Conservation (phyloP, 2,797 vertebrate species). For the Microctenopoma stevenorrisi region DNA sequence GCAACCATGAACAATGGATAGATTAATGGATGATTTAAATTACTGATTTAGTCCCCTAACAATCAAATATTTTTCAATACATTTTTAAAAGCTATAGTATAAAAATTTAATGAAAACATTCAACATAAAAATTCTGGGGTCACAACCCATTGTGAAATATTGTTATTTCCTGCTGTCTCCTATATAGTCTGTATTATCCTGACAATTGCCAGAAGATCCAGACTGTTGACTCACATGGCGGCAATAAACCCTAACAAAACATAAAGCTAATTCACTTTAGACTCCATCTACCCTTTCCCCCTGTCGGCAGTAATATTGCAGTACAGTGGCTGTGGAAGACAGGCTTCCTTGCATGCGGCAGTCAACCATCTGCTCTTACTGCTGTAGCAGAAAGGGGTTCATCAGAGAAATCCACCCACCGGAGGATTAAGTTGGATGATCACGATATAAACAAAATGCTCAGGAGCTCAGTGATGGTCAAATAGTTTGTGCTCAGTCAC, state of each 20-base stretch:
- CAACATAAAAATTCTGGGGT: too few relatives aligned
- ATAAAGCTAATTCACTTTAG: constrained; percentile 76
- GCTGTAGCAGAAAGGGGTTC: constrained; percentile 53
- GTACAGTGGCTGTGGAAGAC: constrained; percentile 59
- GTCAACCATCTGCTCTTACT: constrained; percentile 71
- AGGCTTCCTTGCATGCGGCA: constrained; percentile 70
- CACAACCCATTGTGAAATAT: background rate
- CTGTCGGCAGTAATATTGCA: constrained; percentile 50
- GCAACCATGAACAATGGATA: too few relatives aligned
- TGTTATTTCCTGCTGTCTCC: constrained; percentile 6
- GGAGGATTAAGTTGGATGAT: constrained; percentile 60
- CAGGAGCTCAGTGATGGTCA: constrained; percentile 44
- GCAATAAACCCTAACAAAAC: constrained; percentile 64
- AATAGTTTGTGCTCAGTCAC: constrained; percentile 45
- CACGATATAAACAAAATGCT: constrained; percentile 49
- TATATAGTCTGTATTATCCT: background rate
- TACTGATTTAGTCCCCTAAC: too few relatives aligned
- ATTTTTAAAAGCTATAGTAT: too few relatives aligned
- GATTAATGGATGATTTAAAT: too few relatives aligned
- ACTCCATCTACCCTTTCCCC: constrained; percentile 66
- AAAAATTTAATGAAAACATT: too few relatives aligned
- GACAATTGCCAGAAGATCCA: constrained; percentile 39
- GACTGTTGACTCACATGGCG: constrained; percentile 32
- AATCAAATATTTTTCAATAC: too few relatives aligned
- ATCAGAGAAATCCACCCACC: constrained; percentile 64